phyloP scores from a whole-genome alignment of 2,888 invertebrate genomes.

The Epinotia nisella region DNA sequence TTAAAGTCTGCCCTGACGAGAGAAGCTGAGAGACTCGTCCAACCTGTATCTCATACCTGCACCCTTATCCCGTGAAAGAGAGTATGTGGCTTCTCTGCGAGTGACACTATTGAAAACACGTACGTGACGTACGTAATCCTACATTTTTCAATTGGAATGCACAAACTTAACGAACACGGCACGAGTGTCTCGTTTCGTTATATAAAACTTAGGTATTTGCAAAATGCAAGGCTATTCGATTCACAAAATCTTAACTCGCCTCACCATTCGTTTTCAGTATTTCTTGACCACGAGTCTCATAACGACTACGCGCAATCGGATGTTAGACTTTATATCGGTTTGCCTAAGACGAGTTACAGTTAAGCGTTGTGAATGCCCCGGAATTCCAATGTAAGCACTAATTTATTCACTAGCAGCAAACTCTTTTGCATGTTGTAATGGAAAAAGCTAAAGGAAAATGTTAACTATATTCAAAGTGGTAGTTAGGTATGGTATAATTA shows the following conservation, averaged over 20 bases:
- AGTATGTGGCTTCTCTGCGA: no score
- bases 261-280: not conserved
- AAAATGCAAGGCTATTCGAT: constrained; percentile 17
- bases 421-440: constrained; percentile 39
- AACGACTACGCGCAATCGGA: not conserved
- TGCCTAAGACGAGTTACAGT: not conserved
- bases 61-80: no score
- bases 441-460: constrained; percentile 18
- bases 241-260: not conserved
- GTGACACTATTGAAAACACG: no score
- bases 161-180: constrained; percentile 14
- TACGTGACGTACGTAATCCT: not conserved
- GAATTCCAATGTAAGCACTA: constrained; percentile 28
- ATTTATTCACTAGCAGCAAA: constrained; percentile 16
- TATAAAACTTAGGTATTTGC: constrained; percentile 30
- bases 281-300: not conserved
- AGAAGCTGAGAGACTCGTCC: no score
- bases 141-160: constrained; percentile 11
- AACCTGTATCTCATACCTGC: no score
- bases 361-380: not conserved
- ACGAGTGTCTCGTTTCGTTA: constrained; percentile 30
- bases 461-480: constrained; percentile 16
- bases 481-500: constrained; percentile 19
- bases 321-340: not conserved
- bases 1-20: no score